phyloP scores from a whole-genome alignment of 2,797 vertebrate species.

The Leptoclinus maculatus region DNA sequence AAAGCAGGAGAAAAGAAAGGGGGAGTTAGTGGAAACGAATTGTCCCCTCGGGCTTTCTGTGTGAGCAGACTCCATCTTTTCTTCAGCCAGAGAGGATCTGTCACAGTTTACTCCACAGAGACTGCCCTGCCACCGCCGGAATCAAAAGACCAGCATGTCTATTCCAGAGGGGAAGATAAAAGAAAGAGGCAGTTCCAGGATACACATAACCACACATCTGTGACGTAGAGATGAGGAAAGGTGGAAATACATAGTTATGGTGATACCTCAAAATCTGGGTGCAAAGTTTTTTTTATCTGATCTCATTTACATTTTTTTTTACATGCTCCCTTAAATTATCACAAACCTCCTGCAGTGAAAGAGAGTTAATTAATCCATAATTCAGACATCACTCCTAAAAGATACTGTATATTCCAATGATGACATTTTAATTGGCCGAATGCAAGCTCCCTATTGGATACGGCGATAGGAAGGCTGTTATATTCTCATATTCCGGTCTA shows the following conservation, averaged over 20 bases:
- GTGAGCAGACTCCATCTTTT: slow-evolving; percentile 28
- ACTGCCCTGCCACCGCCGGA: slow-evolving; percentile 19
- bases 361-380: slow-evolving; percentile 13
- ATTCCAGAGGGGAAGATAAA: slow-evolving; percentile 6
- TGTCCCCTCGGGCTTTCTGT: slow-evolving; percentile 16
- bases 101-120: slow-evolving; percentile 32
- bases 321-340: background rate
- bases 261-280: background rate
- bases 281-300: background rate
- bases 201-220: background rate
- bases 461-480: slow-evolving; percentile 13
- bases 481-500: slow-evolving; percentile 13
- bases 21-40: background rate
- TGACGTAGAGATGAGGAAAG: background rate
- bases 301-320: background rate
- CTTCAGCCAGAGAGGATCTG: slow-evolving; percentile 39
- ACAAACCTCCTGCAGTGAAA: background rate
- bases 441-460: background rate
- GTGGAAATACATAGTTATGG: background rate
- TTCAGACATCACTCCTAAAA: background rate
- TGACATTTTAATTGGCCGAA: slow-evolving; percentile 9
- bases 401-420: background rate
- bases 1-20: background rate
- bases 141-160: slow-evolving; percentile 27
- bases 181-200: background rate